phyloP scores from a whole-genome alignment of 2,888 invertebrate genomes.

The Tinea semifulvella region DNA sequence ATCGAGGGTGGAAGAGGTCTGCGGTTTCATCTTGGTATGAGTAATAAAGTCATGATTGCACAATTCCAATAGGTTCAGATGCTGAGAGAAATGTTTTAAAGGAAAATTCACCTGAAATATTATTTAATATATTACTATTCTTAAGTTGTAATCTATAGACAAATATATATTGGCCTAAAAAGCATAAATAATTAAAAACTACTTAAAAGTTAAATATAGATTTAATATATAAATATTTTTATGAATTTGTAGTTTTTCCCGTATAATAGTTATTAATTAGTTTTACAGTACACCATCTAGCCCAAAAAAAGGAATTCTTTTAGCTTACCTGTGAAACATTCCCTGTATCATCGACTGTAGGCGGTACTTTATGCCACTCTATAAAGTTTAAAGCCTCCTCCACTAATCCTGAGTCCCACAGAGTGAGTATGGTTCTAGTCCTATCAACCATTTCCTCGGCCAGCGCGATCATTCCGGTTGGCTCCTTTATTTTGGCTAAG shows the following conservation, averaged over 20 bases:
- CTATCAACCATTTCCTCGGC: slow-evolving; percentile 82
- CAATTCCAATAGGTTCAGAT: slow-evolving; percentile 74
- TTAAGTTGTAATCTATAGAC: no score
- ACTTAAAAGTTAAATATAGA: no score
- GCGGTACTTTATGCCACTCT: slow-evolving; percentile 72
- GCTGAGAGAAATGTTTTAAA: slow-evolving; percentile 80
- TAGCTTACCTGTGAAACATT: background rate
- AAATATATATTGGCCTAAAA: no score
- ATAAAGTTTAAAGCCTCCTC: slow-evolving; percentile 87
- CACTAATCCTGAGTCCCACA: slow-evolving; percentile 87
- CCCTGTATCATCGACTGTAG: background rate
- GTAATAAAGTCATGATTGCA: slow-evolving; percentile 6
- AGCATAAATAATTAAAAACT: no score
- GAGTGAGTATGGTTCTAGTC: slow-evolving; percentile 78
- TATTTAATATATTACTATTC: background rate
- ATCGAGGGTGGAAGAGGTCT: slow-evolving; percentile 43
- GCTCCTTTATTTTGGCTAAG: slow-evolving; percentile 77
- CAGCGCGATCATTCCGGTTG: slow-evolving; percentile 77
- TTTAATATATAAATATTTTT: no score
- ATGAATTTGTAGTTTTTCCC: no score
- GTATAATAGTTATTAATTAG: no score
- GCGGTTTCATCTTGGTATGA: background rate
- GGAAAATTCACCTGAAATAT: slow-evolving; percentile 70
- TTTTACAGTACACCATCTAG: background rate
- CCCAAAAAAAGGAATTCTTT: background rate